Evolutionary conservation across 2,888 invertebrate species (phyloP), one percentile per base, ranked within the genome.

Genomic region (Ligdia adustata): DNA sequence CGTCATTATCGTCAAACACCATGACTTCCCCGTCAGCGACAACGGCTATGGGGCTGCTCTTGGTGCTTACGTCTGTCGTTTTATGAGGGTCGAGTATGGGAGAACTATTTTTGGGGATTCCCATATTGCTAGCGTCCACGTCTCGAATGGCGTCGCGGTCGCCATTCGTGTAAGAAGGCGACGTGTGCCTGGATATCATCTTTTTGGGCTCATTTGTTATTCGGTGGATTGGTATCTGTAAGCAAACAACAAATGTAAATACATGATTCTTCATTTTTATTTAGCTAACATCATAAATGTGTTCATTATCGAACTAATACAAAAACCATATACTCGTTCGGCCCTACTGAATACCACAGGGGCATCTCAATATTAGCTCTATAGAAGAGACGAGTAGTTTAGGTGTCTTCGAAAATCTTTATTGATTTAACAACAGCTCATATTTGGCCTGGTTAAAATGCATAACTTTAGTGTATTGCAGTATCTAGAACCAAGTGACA

Each of bases 1-100:
- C 94, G 66, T 97, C 97, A 57, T 94, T 95, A 77, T 97, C 96
- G 74, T 97, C 96, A 69, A 97, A 96, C 38, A 95, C 96, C 62
- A 96, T 95, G 34, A 96, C 95, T 75, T 95, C 96, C 11, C 94
- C 95, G 50, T 94, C 94, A 38, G 93, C 93, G 53, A 95, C 93
- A 33, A 92, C 92, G 2, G 92, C 91, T 67, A 92, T 91, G 31
- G 92, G 91, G 66, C 91, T 92, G 60, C 90, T 82, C 52, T 90
- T 88, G 31, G 87, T 68, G 69, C 79, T 84, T 64, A 79, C 82
- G 52, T 86, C 87, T 43, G 64, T 81, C 1, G 81, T 84, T 62
- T 87, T 89, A 64, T 90, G 83, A 45, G 89, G 83, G 62, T 89
- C 89, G 41, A 90, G 69, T 58, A 90, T 89, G 0, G 90, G 89